Evolutionary conservation across 1,140 invertebrate genomes (phyloP), one percentile per base, ranked within the genome.

Genomic region (Lethrus apterus): DNA sequence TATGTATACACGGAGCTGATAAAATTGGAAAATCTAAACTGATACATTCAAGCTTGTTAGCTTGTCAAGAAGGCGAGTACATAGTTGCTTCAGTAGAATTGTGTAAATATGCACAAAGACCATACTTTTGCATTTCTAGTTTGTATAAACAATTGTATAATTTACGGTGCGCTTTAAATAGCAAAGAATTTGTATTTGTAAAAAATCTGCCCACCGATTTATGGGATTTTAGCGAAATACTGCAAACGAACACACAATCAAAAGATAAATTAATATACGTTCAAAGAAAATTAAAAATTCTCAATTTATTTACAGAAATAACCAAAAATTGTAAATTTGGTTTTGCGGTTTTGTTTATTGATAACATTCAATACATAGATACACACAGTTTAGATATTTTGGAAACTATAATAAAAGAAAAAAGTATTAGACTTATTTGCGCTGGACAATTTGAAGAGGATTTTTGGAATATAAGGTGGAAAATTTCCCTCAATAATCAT

Each of bases 1-100:
- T 61, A 18, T 54, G 51, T 20, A 50, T 59, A 14, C 36, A 56
- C 30, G 70, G 70, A 20, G 67, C 70, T 50, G 51, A 58, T 11
- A 64, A 70, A 40, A 64, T 70, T 21, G 71, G 71, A 2, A 74
- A 74, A 58, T 64, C 59, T 11, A 59, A 65, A 42, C 36, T 72
- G 24, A 49, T 74, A 43, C 62, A 69, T 50, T 2, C 15, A 26
- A 26, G 23, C 23, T 26, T 26, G 5, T 32, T n/a, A 36, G n/a
- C 23, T 7, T n/a, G n/a, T n/a, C n/a, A n/a, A n/a, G n/a, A 20
- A 11, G 31, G 44, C 3, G 36, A 30, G 9, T 24, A 24, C 30
- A 5, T 36, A 4, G n/a, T 40, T 13, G 38, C 49, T 17, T 51
- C 42, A 5, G 18, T 54, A 2, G 44, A 35, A 15, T 44, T 59